Evolutionary conservation across 2,888 invertebrate species (phyloP).

Genomic region (Clostera curtula): DNA sequence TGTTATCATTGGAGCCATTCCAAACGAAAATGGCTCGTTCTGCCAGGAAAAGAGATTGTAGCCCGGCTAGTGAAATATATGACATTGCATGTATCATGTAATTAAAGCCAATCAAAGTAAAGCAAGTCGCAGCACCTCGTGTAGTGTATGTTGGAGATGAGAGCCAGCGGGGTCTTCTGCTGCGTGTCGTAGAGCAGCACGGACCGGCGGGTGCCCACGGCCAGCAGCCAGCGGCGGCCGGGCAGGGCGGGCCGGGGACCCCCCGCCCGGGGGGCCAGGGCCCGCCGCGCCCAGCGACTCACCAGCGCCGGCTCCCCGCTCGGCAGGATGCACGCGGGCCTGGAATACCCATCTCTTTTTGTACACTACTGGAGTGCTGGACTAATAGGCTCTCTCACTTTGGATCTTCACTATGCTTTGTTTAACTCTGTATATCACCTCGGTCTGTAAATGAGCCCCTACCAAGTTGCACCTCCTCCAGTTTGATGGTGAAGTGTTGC

Average conservation of each 20-base stretch:
- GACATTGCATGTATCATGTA: no score
- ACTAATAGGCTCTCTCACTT: background rate
- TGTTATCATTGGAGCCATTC: no score
- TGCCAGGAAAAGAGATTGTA: no score
- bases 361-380: background rate
- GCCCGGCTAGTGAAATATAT: background rate
- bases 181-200: constrained; percentile 75
- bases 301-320: constrained; percentile 89
- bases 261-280: constrained; percentile 89
- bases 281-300: constrained; percentile 87
- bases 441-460: no score
- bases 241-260: constrained; percentile 80
- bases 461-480: no score
- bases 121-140: constrained; percentile 36
- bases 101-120: no score
- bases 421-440: no score
- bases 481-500: no score
- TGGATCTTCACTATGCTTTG: no score
- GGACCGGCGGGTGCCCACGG: constrained; percentile 91
- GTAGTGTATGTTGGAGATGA: constrained; percentile 60
- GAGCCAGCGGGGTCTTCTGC: constrained; percentile 51
- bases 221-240: constrained; percentile 89
- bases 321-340: constrained; percentile 87
- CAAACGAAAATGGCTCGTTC: no score
- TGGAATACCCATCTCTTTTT: constrained; percentile 41